Percentiles rank a stretch among this genome's conserved stretches.
These are phyloP conservation scores for Ameiurus melas DNA, from an alignment of 2,113 vertebrate species.

Conservation along the genomic window DNA sequence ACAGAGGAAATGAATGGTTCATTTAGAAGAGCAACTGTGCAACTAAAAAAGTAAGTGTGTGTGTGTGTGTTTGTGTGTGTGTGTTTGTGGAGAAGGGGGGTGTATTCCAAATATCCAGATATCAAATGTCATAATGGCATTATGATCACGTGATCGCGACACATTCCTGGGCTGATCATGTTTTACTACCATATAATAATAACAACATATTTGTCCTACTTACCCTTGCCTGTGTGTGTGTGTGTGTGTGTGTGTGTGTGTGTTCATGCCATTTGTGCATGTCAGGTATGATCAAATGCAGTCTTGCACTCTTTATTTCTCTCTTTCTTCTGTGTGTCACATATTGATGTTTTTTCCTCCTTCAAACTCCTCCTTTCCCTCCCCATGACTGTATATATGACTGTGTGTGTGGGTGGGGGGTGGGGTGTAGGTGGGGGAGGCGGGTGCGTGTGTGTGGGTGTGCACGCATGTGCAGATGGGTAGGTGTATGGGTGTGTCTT, in stretches of 20 bases:
- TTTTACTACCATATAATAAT: background rate
- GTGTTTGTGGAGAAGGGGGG: background rate
- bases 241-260: slow-evolving; percentile 37
- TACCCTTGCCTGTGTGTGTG: background rate
- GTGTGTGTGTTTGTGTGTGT: no score
- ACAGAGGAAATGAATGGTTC: background rate
- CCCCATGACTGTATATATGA: background rate
- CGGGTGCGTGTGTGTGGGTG: background rate
- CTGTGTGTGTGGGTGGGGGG: background rate
- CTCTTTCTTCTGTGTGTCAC: slow-evolving; percentile 58
- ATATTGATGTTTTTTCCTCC: slow-evolving; percentile 67
- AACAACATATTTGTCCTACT: background rate
- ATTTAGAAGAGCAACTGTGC: no score
- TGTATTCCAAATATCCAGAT: background rate
- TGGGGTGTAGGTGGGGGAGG: no score
- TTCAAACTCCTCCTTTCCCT: slow-evolving; percentile 55
- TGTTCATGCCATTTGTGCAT: background rate
- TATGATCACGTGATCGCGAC: background rate
- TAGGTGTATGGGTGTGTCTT: slow-evolving; percentile 2
- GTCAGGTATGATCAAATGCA: slow-evolving; percentile 53
- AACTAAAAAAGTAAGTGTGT: no score
- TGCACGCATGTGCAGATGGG: background rate
- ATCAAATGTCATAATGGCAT: background rate
- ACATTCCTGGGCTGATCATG: background rate
- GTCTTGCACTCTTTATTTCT: slow-evolving; percentile 60